Evolutionary conservation across 2,888 invertebrate species (phyloP), one percentile per base, ranked within the genome.

Genomic region (Euclidia mi): DNA sequence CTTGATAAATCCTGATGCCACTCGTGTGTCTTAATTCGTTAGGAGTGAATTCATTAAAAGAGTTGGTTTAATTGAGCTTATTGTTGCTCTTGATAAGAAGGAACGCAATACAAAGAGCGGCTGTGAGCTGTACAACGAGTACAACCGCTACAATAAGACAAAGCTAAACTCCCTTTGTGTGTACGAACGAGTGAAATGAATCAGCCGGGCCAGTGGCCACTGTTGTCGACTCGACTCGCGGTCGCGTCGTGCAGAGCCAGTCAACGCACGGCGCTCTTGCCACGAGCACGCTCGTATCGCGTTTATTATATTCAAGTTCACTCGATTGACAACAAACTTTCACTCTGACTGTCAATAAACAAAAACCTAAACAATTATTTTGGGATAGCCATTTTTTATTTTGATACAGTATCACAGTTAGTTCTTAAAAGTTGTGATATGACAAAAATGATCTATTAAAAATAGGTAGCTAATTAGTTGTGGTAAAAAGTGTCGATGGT

Each of bases 61-160:
- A 14, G 34, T 34, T 7, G 14, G 17, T 10, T n/a, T 49, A 53
- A 65, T 71, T 67, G 62, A 61, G 53, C 47, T 55, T 65, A 73
- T 71, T 78, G 65, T 71, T 61, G 69, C 55, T 71, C 60, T 68
- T 66, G 61, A 59, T 74, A 68, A 65, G 65, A 59, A 70, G 55
- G 49, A 63, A 61, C 49, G 44, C 52, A 48, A 56, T 61, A 56
- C 56, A 43, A 47, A 53, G 53, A 55, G 53, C 45, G 37, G 20
- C 51, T 44, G 41, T 53, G 50, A 42, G 20, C 9, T 12, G 14
- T 37, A 46, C 25, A 55, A 31, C 55, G 38, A 67, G 32, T 37
- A 29, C 38, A 48, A 38, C 47, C 15, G 48, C 42, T 43, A 38
- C 38, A 42, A 43, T 37, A 49, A 65, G 52, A 74, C 64, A 69